Conservation (phyloP, 2,888 invertebrate species). For the Drosophila testacea region DNA sequence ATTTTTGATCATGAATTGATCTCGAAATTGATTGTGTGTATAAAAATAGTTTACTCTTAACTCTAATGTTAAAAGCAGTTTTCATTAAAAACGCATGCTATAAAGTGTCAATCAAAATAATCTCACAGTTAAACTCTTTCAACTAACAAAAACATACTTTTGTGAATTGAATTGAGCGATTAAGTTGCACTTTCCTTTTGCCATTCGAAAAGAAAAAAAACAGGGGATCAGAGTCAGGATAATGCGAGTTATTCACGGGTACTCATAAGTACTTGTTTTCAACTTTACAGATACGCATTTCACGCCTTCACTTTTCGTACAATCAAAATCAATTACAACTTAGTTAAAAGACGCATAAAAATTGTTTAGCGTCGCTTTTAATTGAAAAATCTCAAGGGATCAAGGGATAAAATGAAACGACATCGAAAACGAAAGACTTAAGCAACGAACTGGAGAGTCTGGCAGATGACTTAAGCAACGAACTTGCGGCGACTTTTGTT, state of each 20-base stretch:
- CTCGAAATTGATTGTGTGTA: too few relatives aligned
- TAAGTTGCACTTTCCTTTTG: conserved; percentile 66
- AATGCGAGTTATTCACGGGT: conserved; percentile 12
- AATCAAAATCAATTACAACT: conserved; percentile 77
- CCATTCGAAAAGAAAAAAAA: background rate
- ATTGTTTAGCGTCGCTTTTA: conserved; percentile 59
- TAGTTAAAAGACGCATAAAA: conserved; percentile 72
- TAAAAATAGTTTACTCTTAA: too few relatives aligned
- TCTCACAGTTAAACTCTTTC: too few relatives aligned
- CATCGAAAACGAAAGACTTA: conserved; percentile 33
- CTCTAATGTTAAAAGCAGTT: too few relatives aligned
- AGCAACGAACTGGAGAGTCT: conserved; percentile 40
- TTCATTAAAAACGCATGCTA: too few relatives aligned
- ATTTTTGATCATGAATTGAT: too few relatives aligned
- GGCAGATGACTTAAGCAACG: conserved; percentile 54
- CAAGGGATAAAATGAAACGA: background rate
- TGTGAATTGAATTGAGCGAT: conserved; percentile 69
- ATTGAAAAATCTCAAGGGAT: conserved; percentile 48
- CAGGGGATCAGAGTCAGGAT: background rate
- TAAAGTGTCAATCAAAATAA: too few relatives aligned
- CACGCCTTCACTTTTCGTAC: conserved; percentile 58
- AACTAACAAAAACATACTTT: background rate
- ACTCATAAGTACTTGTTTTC: background rate
- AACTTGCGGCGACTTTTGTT: conserved; percentile 26
- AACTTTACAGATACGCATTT: conserved; percentile 27